phyloP scores from a whole-genome alignment of 2,797 vertebrate species.

The Syndactyla subalaris region DNA sequence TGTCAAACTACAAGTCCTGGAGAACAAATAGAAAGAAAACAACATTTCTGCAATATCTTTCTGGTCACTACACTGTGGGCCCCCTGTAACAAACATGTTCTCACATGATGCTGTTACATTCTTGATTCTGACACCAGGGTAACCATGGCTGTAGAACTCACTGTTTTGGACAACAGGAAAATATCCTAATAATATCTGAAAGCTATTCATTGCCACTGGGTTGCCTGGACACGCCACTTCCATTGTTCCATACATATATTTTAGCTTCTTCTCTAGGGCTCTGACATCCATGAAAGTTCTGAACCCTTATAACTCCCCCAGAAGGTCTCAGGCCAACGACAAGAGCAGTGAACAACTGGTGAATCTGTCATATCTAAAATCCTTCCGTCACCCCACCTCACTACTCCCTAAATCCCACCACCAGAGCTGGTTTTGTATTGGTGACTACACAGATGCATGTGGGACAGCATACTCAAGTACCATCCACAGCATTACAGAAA shows the following conservation, averaged over 20 bases:
- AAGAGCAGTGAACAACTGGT: background rate
- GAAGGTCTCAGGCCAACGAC: background rate
- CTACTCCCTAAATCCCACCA: background rate
- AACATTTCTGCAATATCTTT: background rate
- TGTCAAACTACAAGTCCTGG: background rate
- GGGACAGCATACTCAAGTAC: background rate
- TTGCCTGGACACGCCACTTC: background rate
- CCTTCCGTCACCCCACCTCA: background rate
- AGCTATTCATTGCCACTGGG: background rate
- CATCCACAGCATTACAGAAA: background rate
- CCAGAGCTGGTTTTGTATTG: rapidly evolving
- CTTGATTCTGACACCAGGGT: background rate
- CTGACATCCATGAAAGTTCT: background rate
- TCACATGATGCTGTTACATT: background rate
- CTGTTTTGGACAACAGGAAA: background rate
- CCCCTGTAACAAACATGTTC: background rate
- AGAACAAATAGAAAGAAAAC: background rate
- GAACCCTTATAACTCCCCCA: background rate
- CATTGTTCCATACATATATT: background rate
- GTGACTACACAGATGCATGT: background rate
- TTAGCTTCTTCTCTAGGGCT: background rate
- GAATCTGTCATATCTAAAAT: background rate
- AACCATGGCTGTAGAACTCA: background rate
- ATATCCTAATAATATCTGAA: background rate
- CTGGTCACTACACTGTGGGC: background rate